Evolutionary conservation across 2,113 vertebrate species (phyloP), one percentile per base, ranked within the genome.

Genomic region (Acrocephalus arundinaceus): DNA sequence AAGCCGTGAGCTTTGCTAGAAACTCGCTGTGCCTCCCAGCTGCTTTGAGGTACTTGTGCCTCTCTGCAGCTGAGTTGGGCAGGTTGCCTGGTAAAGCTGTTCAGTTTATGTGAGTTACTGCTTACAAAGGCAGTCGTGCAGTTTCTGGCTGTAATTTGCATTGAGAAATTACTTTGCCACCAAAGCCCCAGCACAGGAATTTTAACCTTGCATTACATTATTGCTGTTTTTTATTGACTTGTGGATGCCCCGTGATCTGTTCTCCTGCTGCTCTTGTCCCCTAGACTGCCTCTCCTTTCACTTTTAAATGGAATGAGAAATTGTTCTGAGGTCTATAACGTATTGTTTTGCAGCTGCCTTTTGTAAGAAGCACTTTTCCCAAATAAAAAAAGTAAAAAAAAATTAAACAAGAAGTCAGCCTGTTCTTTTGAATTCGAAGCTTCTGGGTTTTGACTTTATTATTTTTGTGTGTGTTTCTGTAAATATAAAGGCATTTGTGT

Each of bases 311-410:
- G 97, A 97, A 96, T 95, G 95, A 96, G 96, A 97, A 97, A 97
- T 96, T 97, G 94, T 97, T 98, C 97, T 95, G 97, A 98, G 97
- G 97, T 97, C 97, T 98, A 96, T 94, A 97, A 96, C n/a, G 89
- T 97, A 96, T 97, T 98, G 97, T 98, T 98, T 98, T 98, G 96
- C 98, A 98, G 98, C 97, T 98, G 97, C 97, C 97, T 98, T 98
- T 98, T 98, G 98, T 98, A 98, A 98, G 98, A 98, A 97, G 98
- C 98, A 98, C 98, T 98, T 98, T 98, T 98, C 98, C 98, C 97
- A 98, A 98, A 98, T 98, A 98, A 98, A 98, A 95, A 97, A 97
- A 78, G 55, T 5, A 10, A 46, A 97, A 96, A 94, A 89, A 96
- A 86, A 37, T 6, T 30, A 76, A 86, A 81, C 15, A 82, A 86